Evolutionary conservation across 2,113 vertebrate species (phyloP), one percentile per base, ranked within the genome.

Genomic region (Nycticryphes semicollaris): DNA sequence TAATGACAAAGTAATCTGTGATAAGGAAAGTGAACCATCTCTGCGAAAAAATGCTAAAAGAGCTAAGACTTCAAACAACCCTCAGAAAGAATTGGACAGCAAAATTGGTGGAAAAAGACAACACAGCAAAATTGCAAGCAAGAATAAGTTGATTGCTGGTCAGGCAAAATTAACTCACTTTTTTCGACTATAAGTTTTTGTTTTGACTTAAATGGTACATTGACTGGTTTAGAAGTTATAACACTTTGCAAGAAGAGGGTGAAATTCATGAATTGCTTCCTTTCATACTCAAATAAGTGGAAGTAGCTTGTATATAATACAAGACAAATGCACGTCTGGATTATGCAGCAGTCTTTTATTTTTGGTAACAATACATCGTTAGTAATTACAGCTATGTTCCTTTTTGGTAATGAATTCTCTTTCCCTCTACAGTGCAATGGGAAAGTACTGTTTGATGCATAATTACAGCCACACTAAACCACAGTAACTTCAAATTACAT

Each of bases 131-230:
- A 75, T 92, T 66, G 5, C 87, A 67, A 69, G 95, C 54, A 99
- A 98, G 94, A 97, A 97, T 95, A 99, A 98, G 85, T 89, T 99
- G 92, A 98, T 99, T 74, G 91, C 97, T 51, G 99, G 99, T 79
- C 99, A 99, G 94, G 94, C 98, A 69, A 99, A 98, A 90, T 94
- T 99, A 47, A 99, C 99, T 75, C 96, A 96, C 56, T 99, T 99
- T 97, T 99, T 99, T 97, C 97, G 98, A 76, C 57, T 99, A 1
- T 99, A 97, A 98, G 50, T 37, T 75, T 89, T 84, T 84, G 37
- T 60, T 96, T 74, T 95, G 51, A 31, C 39, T 10, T 80, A 33
- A 3, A 1, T 23, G 6, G 7, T 77, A 35, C 6, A 3, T 39
- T 94, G 24, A 54, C 70, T 57, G 59, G 14, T 54, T 78, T 59